Percentiles rank a stretch among this genome's conserved stretches.
Conservation (phyloP, 2,797 vertebrate genomes). For the Erethizon dorsatum region DNA sequence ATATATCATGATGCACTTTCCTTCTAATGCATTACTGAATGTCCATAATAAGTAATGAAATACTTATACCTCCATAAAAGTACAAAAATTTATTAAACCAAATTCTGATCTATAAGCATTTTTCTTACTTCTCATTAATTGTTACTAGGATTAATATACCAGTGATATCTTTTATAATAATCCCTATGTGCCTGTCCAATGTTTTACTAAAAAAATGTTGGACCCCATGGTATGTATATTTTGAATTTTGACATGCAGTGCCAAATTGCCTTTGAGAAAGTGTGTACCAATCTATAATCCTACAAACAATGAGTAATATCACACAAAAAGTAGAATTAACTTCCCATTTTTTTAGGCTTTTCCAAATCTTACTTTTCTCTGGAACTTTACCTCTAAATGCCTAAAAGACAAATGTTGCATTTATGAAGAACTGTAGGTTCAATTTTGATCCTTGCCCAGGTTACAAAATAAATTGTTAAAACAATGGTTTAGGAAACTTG, state of each 20-base stretch:
- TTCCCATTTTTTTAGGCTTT: slow-evolving; percentile 42
- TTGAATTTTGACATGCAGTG: slow-evolving; percentile 40
- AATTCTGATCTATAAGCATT: not conserved
- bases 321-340: not conserved
- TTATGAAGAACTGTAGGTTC: not conserved
- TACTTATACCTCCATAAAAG: not conserved
- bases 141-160: not conserved
- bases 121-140: slow-evolving; percentile 56
- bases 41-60: not conserved
- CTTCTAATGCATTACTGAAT: slow-evolving; percentile 46
- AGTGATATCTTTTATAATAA: not conserved
- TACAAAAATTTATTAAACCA: not conserved
- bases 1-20: not conserved
- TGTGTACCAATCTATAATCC: not conserved
- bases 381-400: slow-evolving; percentile 9
- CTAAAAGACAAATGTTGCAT: not conserved
- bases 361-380: slow-evolving; percentile 22
- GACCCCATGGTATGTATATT: not conserved
- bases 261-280: not conserved
- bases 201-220: not conserved
- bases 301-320: slow-evolving; percentile 28
- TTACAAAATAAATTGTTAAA: slow-evolving; percentile 17
- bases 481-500: slow-evolving; percentile 16
- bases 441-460: not conserved
- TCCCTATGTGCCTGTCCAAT: not conserved